Base-by-base conservation (phyloP, 2,797 vertebrate genomes). In the Myotis planiceps region DNA sequence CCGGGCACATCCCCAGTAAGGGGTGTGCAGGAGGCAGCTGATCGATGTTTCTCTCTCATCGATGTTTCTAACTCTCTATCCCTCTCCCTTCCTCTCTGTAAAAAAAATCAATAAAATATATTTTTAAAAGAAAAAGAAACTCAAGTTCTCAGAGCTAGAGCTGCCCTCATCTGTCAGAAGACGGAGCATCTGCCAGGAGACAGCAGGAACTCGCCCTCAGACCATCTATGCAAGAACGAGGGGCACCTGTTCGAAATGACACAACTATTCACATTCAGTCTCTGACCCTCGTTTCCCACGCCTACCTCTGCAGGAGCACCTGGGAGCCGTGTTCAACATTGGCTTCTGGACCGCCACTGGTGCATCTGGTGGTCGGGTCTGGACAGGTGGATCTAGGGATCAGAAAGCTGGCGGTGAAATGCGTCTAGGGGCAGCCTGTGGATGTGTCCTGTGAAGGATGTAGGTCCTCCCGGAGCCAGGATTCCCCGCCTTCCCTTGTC, bases 241-340 rank as follows among this genome's bases (percentile, higher is more conserved):
- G n/a, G 29, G 9, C 45, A 16, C 2, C 53, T 27, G 14, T n/a
- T 49, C 69, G 19, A 51, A 53, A 69, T 5, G 68, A 34, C 39
- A 2, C 10, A 19, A 12, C 25, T 21, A 0, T 0, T 16, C 39
- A 39, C n/a, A 9, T 27, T 37, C n/a, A 21, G 53, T 16, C 18
- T 21, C 23, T 9, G 3, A 25, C 23, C 42, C 58, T 1, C 0
- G 7, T 29, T 42, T 65, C 83, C 84, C 29, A 88, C 25, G 51
- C 69, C 80, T 74, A 71, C 80, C 51, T 53, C 19, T 2, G 39
- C 19, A 19, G 37, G 27, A 15, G 9, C 45, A 21, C 49, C 47
- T 32, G 55, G 39, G 34, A 29, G 29, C 13, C 2, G 9, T 37
- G 68, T 23, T 88, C n/a, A 85, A 37, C 5, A 74, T 53, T 4